phyloP scores from a whole-genome alignment of 2,113 vertebrate genomes.

The Tachuris rubrigastra region DNA sequence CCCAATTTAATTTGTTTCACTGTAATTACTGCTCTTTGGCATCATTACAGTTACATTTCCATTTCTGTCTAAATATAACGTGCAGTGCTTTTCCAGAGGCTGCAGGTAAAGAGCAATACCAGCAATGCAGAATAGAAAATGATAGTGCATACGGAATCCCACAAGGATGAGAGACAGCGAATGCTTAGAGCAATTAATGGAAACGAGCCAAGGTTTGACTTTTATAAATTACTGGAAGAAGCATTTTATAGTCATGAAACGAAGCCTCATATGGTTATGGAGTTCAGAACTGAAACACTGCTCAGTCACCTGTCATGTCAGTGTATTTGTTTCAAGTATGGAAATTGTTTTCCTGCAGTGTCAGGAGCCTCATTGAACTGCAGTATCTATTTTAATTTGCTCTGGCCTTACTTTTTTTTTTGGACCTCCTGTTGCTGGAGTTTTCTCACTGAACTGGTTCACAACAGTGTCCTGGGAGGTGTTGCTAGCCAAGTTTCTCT shows the following conservation, averaged over 20 bases:
- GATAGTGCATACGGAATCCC: not conserved
- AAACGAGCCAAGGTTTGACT: constrained; percentile 27
- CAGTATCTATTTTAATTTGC: not conserved
- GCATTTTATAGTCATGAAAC: constrained; percentile 31
- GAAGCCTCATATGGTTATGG: not conserved
- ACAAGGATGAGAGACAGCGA: not conserved
- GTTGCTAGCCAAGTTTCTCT: not conserved
- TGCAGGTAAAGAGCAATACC: not conserved
- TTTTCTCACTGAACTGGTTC: not conserved
- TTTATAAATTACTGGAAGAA: not conserved
- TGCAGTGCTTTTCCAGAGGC: not conserved
- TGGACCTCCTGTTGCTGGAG: not conserved
- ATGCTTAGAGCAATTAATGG: not conserved
- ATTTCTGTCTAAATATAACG: not conserved
- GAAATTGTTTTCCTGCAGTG: not conserved
- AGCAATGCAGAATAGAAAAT: not conserved
- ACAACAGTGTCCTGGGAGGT: not conserved
- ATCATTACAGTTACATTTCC: not conserved
- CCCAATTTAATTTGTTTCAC: not conserved
- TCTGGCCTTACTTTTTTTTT: not conserved
- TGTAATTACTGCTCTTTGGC: constrained; percentile 24
- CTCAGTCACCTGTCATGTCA: not conserved
- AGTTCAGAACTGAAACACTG: not conserved
- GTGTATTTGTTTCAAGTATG: not conserved
- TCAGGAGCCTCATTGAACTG: not conserved